Percentiles rank a stretch among this genome's conserved stretches.
These are phyloP conservation scores for Panonychus citri DNA, from an alignment of 1,140 invertebrate genomes.

Conservation along the genomic window DNA sequence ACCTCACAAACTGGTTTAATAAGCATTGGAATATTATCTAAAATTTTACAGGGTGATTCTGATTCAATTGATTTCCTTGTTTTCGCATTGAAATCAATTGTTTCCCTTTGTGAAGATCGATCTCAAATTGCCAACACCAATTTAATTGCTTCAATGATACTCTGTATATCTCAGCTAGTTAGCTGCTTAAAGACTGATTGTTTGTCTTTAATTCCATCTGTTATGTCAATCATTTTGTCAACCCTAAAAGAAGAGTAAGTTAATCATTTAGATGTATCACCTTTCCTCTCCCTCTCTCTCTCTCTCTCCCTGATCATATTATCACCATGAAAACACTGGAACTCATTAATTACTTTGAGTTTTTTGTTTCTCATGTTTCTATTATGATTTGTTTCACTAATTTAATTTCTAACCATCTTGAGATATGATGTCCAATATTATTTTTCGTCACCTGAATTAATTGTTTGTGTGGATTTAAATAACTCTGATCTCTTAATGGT, in stretches of 20 bases:
- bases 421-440: slow-evolving; percentile 1
- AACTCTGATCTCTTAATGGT: neutral
- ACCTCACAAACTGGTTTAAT: neutral
- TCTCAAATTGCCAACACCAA: neutral
- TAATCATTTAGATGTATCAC: neutral
- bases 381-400: neutral
- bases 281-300: neutral
- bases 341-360: too few relatives aligned
- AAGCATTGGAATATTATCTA: slow-evolving; percentile 2
- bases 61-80: neutral
- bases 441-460: slow-evolving; percentile 7
- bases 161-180: slow-evolving; percentile 2
- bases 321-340: too few relatives aligned
- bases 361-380: too few relatives aligned
- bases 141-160: slow-evolving; percentile 1
- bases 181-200: neutral
- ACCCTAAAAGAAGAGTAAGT: neutral
- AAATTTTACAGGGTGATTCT: neutral
- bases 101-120: neutral
- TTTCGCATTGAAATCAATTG: neutral
- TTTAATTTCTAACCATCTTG: neutral
- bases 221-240: slow-evolving; percentile 1
- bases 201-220: neutral
- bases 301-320: neutral
- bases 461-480: neutral